phyloP scores from a whole-genome alignment of 2,888 invertebrate genomes.

The Stenichneumon culpator region DNA sequence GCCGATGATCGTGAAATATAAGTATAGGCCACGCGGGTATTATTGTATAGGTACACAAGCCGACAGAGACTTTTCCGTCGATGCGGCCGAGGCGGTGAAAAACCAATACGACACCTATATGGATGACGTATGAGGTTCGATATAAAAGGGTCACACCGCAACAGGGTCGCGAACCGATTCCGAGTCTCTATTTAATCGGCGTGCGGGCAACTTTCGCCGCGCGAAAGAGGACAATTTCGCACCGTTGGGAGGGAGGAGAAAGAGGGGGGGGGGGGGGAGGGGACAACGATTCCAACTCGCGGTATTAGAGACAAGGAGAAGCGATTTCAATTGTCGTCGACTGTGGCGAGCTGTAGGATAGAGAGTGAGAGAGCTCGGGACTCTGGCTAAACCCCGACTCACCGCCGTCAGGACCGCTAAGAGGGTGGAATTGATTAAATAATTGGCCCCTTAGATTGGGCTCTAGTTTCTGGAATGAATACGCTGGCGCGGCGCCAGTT shows the following conservation, averaged over 20 bases:
- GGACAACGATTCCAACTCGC: conserved; percentile 71
- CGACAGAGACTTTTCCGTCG: neutral
- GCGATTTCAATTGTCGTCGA: conserved; percentile 83
- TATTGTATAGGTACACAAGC: neutral
- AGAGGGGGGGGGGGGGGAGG: conserved; percentile 32
- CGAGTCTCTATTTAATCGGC: conserved; percentile 68
- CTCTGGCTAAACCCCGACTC: conserved; percentile 64
- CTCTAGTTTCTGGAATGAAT: conserved; percentile 84
- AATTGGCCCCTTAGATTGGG: conserved; percentile 85
- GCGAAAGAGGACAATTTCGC: conserved; percentile 67
- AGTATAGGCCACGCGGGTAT: neutral
- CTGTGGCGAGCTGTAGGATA: conserved; percentile 55
- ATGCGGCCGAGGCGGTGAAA: neutral
- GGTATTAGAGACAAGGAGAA: conserved; percentile 70
- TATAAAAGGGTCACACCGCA: neutral
- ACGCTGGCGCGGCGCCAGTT: conserved; percentile 81
- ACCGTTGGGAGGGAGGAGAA: conserved; percentile 20
- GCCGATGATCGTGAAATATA: conserved; percentile 38
- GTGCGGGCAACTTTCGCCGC: conserved; percentile 42
- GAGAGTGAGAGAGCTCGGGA: conserved; percentile 35
- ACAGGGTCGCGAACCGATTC: conserved; percentile 38
- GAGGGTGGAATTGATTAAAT: conserved; percentile 85
- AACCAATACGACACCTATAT: neutral
- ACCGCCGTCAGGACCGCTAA: conserved; percentile 78
- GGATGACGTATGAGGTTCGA: neutral